Percentiles rank a stretch among this genome's conserved stretches.
Evolutionary conservation across 2,797 vertebrate genomes (phyloP).

Genomic region (Phoebastria nigripes): DNA sequence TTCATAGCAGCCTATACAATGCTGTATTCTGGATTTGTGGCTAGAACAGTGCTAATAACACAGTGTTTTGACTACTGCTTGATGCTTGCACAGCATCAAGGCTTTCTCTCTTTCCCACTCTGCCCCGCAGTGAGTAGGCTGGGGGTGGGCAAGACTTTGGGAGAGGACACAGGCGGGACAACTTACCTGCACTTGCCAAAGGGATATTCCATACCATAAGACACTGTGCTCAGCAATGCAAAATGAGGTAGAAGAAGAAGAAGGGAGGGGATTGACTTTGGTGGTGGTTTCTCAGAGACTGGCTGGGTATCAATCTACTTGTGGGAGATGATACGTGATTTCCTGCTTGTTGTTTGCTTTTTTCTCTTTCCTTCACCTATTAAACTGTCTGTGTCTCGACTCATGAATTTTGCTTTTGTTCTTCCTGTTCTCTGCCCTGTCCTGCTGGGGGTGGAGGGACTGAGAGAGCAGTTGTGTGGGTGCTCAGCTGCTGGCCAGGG

Average conservation of each 20-base stretch:
- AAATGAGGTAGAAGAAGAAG: not conserved
- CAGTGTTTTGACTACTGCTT: not conserved
- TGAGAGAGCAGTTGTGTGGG: not conserved
- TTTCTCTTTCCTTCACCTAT: not conserved
- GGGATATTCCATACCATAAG: not conserved
- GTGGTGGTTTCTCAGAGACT: not conserved
- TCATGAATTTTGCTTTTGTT: not conserved
- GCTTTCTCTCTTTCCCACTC: not conserved
- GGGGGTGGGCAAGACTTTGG: not conserved
- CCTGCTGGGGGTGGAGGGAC: not conserved
- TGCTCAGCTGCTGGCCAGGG: not conserved
- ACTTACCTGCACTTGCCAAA: not conserved
- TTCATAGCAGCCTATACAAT: not conserved
- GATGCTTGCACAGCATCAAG: not conserved
- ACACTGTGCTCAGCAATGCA: not conserved
- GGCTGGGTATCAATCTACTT: not conserved
- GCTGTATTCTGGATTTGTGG: not conserved
- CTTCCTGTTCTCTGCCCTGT: not conserved
- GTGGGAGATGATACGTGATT: not conserved
- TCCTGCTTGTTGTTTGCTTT: not conserved
- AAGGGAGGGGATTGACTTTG: not conserved
- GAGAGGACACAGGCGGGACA: not conserved
- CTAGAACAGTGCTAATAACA: not conserved
- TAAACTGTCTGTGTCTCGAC: not conserved
- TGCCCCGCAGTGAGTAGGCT: not conserved